Base-by-base conservation (phyloP, 2,888 invertebrate genomes). In the Doris montereyensis region DNA sequence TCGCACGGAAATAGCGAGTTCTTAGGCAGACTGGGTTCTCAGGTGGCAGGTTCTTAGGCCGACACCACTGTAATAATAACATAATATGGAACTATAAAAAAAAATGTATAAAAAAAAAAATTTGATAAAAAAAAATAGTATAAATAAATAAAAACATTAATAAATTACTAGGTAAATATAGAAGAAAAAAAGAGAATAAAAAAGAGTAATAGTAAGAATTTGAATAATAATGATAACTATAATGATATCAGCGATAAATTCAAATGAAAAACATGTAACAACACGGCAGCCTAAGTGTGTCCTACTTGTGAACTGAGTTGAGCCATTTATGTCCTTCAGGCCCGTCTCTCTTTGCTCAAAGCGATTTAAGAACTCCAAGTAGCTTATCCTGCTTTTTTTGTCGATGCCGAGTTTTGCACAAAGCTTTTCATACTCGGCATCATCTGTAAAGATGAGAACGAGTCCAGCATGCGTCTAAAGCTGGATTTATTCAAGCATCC, bases 311-410 rank as follows among this genome's bases (percentile, higher is more conserved):
- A 26, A 87, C 88, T 58, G 90, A 90, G 58, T 86, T 87, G 3
- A 90, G 84, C 90, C 90, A 90, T 77, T 89, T 88, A 83, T 90
- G 90, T 13, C 90, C 90, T 28, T 89, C 89, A 3, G 83, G n/a
- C n/a, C 84, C 10, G 86, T 86, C 77, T 91, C 90, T 57, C 87
- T 82, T n/a, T 87, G 84, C 82, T 91, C 89, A 85, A 91, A 91
- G 74, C 84, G 81, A 2, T 89, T 83, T 71, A 90, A 77, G 84
- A 91, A 91, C 58, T 90, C 88, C 34, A 84, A 80, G 77, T 91
- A 91, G 41, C 85, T 84, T 73, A 91, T 87, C 28, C 85, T 76
- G n/a, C 86, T 81, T 28, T 82, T 83, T 77, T 86, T 85, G 21
- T 70, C 82, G 24, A 89, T 86, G 62, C 88, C 88, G 68, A 89